These are phyloP conservation scores for Umimayanthus chanpuru DNA, from an alignment of 92 coral and sea anemone species.

Conservation along the genomic window DNA sequence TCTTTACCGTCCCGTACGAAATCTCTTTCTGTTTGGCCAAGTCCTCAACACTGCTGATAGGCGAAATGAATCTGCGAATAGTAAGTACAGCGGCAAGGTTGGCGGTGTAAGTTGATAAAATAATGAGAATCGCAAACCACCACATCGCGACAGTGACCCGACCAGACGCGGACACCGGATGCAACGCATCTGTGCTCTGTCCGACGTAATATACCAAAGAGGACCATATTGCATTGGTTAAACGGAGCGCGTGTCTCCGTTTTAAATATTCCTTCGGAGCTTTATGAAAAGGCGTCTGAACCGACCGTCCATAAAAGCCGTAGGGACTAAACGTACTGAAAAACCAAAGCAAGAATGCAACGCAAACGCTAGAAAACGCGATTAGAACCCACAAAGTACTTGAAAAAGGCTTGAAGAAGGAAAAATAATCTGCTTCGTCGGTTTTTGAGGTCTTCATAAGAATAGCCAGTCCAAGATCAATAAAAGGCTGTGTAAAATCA, in stretches of 20 bases:
- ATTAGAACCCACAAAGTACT: slow-evolving; percentile 73
- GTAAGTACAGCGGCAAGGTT: slow-evolving; percentile 88
- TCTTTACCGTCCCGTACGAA: slow-evolving; percentile 81
- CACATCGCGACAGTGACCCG: slow-evolving; percentile 84
- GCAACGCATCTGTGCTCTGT: slow-evolving; percentile 80
- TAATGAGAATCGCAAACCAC: slow-evolving; percentile 84
- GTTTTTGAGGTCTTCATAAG: slow-evolving; percentile 57
- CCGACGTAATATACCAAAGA: slow-evolving; percentile 80
- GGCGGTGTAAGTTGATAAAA: slow-evolving; percentile 89
- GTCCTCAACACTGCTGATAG: slow-evolving; percentile 73
- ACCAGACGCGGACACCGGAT: slow-evolving; percentile 82
- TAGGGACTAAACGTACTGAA: slow-evolving; percentile 92
- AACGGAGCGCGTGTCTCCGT: slow-evolving; percentile 68
- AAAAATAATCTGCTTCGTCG: slow-evolving; percentile 58
- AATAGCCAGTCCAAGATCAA: slow-evolving; percentile 81
- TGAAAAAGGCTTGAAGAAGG: slow-evolving; percentile 77
- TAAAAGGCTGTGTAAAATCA: slow-evolving; percentile 85
- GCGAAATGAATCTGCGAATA: slow-evolving; percentile 67
- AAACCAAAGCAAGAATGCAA: slow-evolving; percentile 75
- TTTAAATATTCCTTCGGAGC: slow-evolving; percentile 71
- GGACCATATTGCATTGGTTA: slow-evolving; percentile 75
- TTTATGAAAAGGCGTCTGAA: slow-evolving; percentile 70
- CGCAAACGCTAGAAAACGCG: slow-evolving; percentile 62
- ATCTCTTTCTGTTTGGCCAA: slow-evolving; percentile 76
- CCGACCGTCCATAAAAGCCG: slow-evolving; percentile 89